These are phyloP conservation scores for Heterotis niloticus DNA, from an alignment of 2,113 vertebrate species.

Conservation along the genomic window DNA sequence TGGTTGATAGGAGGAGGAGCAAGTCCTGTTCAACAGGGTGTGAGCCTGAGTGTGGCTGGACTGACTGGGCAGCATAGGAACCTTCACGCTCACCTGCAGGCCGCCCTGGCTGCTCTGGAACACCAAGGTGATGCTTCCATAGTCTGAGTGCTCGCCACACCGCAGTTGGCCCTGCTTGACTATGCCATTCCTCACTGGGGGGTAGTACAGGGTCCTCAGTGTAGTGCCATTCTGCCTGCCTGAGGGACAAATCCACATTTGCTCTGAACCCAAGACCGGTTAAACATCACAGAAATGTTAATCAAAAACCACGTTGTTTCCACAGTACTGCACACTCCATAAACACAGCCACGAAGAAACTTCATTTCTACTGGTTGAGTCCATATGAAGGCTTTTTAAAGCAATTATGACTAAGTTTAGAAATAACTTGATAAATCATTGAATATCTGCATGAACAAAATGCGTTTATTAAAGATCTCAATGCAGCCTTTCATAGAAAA, in stretches of 20 bases:
- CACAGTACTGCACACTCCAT: neutral
- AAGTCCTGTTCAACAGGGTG: neutral
- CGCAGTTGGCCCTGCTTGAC: conserved; percentile 59
- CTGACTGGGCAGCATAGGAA: neutral
- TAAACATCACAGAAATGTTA: neutral
- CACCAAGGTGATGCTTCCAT: conserved; percentile 64
- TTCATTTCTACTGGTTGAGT: too few species aligned
- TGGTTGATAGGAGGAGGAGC: conserved; percentile 28
- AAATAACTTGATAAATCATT: too few species aligned
- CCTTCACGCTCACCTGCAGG: conserved; percentile 54
- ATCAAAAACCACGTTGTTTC: too few species aligned
- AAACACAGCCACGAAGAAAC: too few species aligned
- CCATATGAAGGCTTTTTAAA: too few species aligned
- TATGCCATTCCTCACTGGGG: conserved; percentile 39
- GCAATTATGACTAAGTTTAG: too few species aligned
- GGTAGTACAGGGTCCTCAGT: conserved; percentile 61
- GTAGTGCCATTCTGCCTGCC: conserved; percentile 51
- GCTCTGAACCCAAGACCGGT: neutral
- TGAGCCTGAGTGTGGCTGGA: neutral
- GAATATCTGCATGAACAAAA: too few species aligned
- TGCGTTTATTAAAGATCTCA: too few species aligned
- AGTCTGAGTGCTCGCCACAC: conserved; percentile 69
- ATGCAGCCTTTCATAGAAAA: too few species aligned
- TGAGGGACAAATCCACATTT: conserved; percentile 23
- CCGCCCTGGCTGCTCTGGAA: conserved; percentile 55